phyloP scores from a whole-genome alignment of 2,888 invertebrate genomes.

The Tetrapedia diversipes region DNA sequence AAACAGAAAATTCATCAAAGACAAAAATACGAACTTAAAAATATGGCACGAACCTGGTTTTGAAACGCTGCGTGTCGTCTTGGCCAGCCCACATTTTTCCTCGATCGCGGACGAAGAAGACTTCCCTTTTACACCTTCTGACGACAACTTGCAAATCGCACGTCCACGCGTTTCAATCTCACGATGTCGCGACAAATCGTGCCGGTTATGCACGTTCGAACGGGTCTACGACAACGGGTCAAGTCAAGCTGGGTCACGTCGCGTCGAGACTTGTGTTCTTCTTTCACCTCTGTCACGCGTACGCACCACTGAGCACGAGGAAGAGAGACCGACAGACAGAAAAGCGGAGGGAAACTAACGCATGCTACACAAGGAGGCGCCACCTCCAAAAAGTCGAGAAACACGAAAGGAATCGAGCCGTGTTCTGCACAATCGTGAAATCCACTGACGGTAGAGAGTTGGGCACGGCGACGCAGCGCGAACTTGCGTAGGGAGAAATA shows the following conservation, averaged over 20 bases:
- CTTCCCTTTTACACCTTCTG: constrained; percentile 25
- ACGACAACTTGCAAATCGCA: constrained; percentile 11
- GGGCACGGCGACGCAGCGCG: constrained; percentile 41
- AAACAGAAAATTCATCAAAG: constrained; percentile 9
- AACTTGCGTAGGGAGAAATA: constrained; percentile 41
- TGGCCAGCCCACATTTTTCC: constrained; percentile 79
- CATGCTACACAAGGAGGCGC: constrained; percentile 61
- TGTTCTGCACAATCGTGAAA: constrained; percentile 59
- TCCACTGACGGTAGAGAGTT: constrained; percentile 48
- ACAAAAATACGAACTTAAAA: not conserved
- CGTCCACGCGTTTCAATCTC: constrained; percentile 26
- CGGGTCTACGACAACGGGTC: constrained; percentile 54
- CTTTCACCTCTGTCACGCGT: constrained; percentile 41
- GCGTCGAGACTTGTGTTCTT: constrained; percentile 30
- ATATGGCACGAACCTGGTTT: constrained; percentile 76
- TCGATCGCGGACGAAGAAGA: not conserved
- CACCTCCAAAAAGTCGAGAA: constrained; percentile 65
- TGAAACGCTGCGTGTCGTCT: constrained; percentile 79
- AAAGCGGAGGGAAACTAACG: constrained; percentile 41
- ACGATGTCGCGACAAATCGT: constrained; percentile 46
- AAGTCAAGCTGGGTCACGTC: constrained; percentile 64
- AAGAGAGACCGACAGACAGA: constrained; percentile 16
- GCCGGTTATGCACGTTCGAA: constrained; percentile 56
- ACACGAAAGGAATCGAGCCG: constrained; percentile 41
- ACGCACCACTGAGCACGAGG: constrained; percentile 2